These are phyloP conservation scores for Bombus huntii DNA, from an alignment of 1,140 invertebrate genomes.

Conservation along the genomic window DNA sequence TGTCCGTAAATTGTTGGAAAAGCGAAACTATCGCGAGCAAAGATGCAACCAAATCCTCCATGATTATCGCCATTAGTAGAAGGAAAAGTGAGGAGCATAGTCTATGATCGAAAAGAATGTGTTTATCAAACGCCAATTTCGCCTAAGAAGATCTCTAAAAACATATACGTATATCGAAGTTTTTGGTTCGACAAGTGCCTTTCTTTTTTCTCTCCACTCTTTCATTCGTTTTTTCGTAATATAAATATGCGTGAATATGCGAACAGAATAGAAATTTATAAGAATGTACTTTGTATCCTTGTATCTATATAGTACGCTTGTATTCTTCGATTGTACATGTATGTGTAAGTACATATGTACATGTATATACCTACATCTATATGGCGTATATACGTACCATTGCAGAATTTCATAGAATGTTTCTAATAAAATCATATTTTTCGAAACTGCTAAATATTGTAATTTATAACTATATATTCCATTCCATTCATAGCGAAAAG, in stretches of 20 bases:
- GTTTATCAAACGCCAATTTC: neutral
- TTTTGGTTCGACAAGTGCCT: constrained; percentile 23
- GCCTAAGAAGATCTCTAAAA: neutral
- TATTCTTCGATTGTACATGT: constrained; percentile 19
- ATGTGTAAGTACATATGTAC: neutral
- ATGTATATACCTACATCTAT: constrained; percentile 33
- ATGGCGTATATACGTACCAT: constrained; percentile 38
- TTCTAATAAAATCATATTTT: constrained; percentile 58
- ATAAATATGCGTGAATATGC: constrained; percentile 17
- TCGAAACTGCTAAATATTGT: constrained; percentile 12
- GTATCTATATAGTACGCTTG: constrained; percentile 20
- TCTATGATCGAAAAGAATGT: neutral
- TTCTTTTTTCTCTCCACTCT: neutral
- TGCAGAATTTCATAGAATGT: constrained; percentile 58
- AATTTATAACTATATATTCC: neutral
- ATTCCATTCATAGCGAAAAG: neutral
- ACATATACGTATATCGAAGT: constrained; percentile 1
- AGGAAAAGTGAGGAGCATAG: neutral
- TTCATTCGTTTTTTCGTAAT: neutral
- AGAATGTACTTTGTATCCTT: constrained; percentile 51
- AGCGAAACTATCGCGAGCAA: neutral
- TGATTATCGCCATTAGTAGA: neutral
- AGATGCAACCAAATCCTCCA: neutral
- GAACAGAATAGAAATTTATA: constrained; percentile 26
- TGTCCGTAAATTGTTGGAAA: constrained; percentile 12